phyloP scores from a whole-genome alignment of 1,140 invertebrate genomes.

The Platyura marginata region DNA sequence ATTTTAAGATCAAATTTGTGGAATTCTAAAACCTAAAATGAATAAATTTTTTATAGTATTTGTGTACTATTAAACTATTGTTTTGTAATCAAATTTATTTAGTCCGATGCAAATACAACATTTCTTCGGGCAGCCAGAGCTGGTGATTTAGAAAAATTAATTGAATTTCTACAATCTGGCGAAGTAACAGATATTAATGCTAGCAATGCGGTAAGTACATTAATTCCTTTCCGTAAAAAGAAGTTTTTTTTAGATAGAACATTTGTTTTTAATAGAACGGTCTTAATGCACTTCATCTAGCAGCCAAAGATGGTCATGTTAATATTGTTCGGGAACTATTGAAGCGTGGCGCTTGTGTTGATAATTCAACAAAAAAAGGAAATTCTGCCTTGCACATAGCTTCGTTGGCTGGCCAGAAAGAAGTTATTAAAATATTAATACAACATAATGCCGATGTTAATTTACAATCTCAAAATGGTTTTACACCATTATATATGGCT shows the following conservation, averaged over 20 bases:
- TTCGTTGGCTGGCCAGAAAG: constrained; percentile 87
- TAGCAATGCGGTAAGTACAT: constrained; percentile 67
- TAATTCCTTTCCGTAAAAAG: neutral
- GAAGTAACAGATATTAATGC: constrained; percentile 88
- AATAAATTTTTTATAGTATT: no score
- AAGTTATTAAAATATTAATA: constrained; percentile 81
- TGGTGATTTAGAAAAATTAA: constrained; percentile 87
- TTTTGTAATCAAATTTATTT: no score
- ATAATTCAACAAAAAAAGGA: constrained; percentile 98
- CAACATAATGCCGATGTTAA: constrained; percentile 86
- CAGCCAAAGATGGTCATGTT: constrained; percentile 94
- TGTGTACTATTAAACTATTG: no score
- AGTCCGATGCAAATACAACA: constrained; percentile 63
- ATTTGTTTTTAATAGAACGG: constrained; percentile 62
- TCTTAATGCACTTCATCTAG: constrained; percentile 91
- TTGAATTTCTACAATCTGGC: constrained; percentile 81
- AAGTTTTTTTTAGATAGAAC: neutral
- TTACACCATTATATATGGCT: constrained; percentile 98
- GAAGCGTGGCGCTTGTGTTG: constrained; percentile 76
- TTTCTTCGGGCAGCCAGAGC: constrained; percentile 89
- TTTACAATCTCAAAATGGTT: constrained; percentile 92
- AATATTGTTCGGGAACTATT: constrained; percentile 85
- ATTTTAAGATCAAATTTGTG: no score
- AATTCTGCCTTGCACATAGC: constrained; percentile 99
- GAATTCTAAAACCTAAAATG: no score